A percentile compares a stretch with the other conserved stretches of the same genome.
phyloP scores from a whole-genome alignment of 2,113 vertebrate genomes.

The Rattus rattus region DNA sequence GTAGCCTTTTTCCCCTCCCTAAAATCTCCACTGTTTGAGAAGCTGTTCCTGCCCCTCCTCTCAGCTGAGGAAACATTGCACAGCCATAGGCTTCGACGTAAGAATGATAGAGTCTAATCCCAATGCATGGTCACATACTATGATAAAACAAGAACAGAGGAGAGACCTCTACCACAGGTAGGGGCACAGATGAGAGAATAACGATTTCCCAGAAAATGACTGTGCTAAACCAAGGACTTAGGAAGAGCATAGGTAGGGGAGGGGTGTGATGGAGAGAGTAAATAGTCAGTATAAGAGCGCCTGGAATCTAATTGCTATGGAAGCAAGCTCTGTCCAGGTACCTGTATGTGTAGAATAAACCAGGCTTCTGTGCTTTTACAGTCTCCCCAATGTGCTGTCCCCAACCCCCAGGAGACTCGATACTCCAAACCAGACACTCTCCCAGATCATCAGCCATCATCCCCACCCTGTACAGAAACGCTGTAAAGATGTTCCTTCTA shows the following conservation, averaged over 20 bases:
- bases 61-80: neutral
- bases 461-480: neutral
- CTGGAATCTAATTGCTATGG: neutral
- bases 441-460: neutral
- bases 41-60: neutral
- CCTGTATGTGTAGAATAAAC: neutral
- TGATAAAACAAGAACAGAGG: neutral
- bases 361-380: neutral
- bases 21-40: slow-evolving; percentile 14
- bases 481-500: neutral
- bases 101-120: rapidly evolving
- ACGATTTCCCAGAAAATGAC: slow-evolving; percentile 8
- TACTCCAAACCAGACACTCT: neutral
- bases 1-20: slow-evolving; percentile 1
- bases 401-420: neutral
- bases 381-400: neutral
- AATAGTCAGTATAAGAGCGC: neutral
- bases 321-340: neutral
- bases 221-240: neutral
- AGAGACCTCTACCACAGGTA: neutral
- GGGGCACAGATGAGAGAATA: neutral
- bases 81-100: neutral
- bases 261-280: neutral
- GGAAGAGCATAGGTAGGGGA: neutral
- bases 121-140: neutral